Evolutionary conservation across 2,797 vertebrate genomes (phyloP), one percentile per base, ranked within the genome.

Genomic region (Nyctalus aviator): DNA sequence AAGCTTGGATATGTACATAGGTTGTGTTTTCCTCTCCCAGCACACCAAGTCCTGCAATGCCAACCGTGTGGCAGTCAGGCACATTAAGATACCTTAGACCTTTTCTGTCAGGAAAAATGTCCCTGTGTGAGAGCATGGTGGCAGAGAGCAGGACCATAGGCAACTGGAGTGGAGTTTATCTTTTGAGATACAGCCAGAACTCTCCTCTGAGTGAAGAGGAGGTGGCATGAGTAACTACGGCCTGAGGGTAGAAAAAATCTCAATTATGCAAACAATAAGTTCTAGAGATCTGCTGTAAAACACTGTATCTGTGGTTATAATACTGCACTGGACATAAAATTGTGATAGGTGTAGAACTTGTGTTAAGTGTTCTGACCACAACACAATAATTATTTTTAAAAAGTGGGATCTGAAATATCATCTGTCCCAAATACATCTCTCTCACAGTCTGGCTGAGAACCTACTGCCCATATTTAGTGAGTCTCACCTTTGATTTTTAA

Each of bases 1-100:
- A 94, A 97, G 27, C 92, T 96, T 95, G 91, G 73, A 91, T 97
- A 94, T 92, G 94, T 94, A 96, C 84, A 95, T 97, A 97, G 93
- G 92, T 91, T 97, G 90, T 93, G 68, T 21, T 94, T 97, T 95
- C 59, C 62, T 97, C 90, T 96, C 86, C 3, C 32, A 88, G 44
- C 95, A 95, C 93, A 94, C 96, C 62, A 94, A 90, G 71, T 79
- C 66, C 86, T 90, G 76, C 77, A 91, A 76, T 76, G 83, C 82
- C 91, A 92, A 93, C 91, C 64, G 89, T 86, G 79, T 94, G 55
- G 21, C 3, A 1, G 14, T 25, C 18, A 82, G 14, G 53, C 41
- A 41, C 2, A 2, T 53, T 41, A 50, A 46, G 12, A 46, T 0
- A n/a, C 30, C 32, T 68, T 64, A 88, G 44, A 62, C 2, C 3